Percentiles rank a stretch among this genome's conserved stretches.
Evolutionary conservation across 2,888 invertebrate species (phyloP).

Genomic region (Teinopalpus imperialis): DNA sequence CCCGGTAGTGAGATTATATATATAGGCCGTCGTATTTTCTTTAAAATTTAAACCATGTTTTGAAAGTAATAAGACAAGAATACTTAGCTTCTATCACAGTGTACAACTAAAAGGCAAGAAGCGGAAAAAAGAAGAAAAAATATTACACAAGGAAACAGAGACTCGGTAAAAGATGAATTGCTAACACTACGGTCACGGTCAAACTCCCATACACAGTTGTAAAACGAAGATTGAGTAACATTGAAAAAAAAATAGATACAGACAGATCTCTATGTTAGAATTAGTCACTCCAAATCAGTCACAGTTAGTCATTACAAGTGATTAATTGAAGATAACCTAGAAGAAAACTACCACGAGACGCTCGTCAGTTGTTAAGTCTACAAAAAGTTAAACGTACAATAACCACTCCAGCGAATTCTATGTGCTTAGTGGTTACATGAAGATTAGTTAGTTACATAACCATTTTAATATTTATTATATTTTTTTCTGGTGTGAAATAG

Average conservation of each 20-base stretch:
- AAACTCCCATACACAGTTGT: not conserved
- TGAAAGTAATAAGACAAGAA: too few relatives aligned
- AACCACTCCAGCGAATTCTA: constrained; percentile 13
- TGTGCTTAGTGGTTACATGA: constrained; percentile 12
- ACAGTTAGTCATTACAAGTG: constrained; percentile 22
- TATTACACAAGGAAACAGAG: constrained; percentile 12
- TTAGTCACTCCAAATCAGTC: constrained; percentile 24
- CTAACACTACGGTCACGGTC: constrained; percentile 2
- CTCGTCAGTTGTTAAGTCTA: constrained; percentile 18
- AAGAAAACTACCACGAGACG: constrained; percentile 16
- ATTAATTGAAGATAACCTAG: constrained; percentile 21
- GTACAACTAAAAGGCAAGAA: constrained; percentile 10
- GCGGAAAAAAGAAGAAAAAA: constrained; percentile 6
- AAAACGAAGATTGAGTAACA: constrained; percentile 3
- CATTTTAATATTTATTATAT: constrained; percentile 13
- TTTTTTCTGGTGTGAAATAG: constrained; percentile 4
- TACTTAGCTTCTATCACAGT: too few relatives aligned
- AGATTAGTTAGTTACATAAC: constrained; percentile 19
- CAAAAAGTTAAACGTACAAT: constrained; percentile 10
- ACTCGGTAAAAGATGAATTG: constrained; percentile 7
- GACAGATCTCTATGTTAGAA: constrained; percentile 20
- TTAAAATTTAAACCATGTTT: too few relatives aligned
- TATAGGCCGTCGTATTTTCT: too few relatives aligned
- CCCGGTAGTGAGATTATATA: too few relatives aligned
- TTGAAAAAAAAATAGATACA: constrained; percentile 4